phyloP scores from a whole-genome alignment of 2,888 invertebrate genomes.

The Kryphioiulus occultus region DNA sequence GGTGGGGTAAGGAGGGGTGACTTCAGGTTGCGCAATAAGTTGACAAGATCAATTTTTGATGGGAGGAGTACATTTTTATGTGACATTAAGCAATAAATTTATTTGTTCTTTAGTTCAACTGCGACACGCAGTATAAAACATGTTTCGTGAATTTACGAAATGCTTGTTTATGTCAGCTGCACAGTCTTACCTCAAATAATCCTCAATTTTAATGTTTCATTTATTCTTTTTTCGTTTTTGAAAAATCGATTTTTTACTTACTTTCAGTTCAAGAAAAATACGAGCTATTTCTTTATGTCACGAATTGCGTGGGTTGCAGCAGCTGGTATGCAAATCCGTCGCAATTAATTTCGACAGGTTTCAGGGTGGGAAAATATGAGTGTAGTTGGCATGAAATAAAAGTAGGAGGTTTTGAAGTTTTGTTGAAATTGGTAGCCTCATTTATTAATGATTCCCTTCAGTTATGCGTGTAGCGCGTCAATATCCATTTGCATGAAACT shows the following conservation, averaged over 20 bases:
- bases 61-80: neutral
- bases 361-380: neutral
- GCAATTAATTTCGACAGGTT: conserved; percentile 20
- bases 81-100: neutral
- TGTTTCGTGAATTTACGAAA: neutral
- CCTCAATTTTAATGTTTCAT: neutral
- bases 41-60: neutral
- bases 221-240: neutral
- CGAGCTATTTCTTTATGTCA: neutral
- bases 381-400: neutral
- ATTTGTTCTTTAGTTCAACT: neutral
- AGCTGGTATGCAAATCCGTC: neutral
- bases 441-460: neutral
- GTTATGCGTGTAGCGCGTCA: neutral
- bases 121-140: neutral
- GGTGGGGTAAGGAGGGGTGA: neutral
- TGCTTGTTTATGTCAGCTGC: neutral
- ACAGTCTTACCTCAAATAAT: neutral
- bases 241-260: neutral
- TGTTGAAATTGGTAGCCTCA: neutral
- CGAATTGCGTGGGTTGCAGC: neutral
- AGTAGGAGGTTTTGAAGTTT: neutral
- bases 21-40: neutral
- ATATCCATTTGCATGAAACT: no score
- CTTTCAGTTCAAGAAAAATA: neutral